Base-by-base conservation (phyloP, 2,797 vertebrate species). In the Phoxinus dragarum region DNA sequence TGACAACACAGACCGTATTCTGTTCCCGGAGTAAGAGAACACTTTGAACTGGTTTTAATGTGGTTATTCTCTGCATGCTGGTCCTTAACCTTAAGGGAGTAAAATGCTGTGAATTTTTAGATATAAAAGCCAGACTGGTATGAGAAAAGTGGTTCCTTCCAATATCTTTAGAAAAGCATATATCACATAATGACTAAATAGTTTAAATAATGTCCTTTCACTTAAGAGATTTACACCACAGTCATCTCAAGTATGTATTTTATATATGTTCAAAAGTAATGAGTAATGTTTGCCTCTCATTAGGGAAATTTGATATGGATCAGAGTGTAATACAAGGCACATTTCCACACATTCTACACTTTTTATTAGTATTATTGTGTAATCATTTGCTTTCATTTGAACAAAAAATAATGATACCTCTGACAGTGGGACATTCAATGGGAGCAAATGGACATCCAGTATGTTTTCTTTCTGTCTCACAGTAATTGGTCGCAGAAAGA, bases 371-470 rank as follows among this genome's bases (percentile, higher is more conserved):
- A 10, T 4, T 59, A 56, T 23, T n/a, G n/a, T n/a, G 8, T 10
- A 31, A 49, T 31, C 9, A 73, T 19, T 44, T 49, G 10, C 4
- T 10, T 27, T 42, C 5, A 66, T 81, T 40, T 27, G 4, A 61
- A 12, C 4, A 7, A 47, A 14, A 44, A 19, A 23, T 4, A 34
- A 31, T 0, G 67, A 49, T 73, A 84, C 86, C 86, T 84, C 75
- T 69, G 72, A 31, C 5, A 80, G 5, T 21, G 75, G 27, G 12
- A 87, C 61, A 74, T 74, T 80, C 44, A 0, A 47, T 4, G 76
- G 81, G 44, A 87, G n/a, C 47, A 87, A 59, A 36, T 84, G 77
- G 21, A 87, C 80, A 72, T 80, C 36, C 16, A 87, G 47, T 11
- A 67, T 74, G 14, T n/a, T 80, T 34, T 47, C 49, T 23, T 3